A percentile compares a stretch with the other conserved stretches of the same genome.
phyloP scores from a whole-genome alignment of 1,140 invertebrate species.

The Gryon sp. region DNA sequence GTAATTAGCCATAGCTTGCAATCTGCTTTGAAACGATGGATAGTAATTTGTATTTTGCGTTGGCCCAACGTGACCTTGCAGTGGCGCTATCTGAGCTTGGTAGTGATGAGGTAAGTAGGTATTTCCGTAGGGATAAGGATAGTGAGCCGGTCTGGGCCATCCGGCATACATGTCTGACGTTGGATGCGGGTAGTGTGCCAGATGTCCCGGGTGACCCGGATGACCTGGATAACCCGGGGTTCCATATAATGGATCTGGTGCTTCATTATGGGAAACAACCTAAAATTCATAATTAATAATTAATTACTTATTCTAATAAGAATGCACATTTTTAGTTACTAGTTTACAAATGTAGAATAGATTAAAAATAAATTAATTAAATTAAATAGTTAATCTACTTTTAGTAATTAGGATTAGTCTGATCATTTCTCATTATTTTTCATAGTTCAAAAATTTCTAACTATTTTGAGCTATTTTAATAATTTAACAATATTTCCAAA shows the following conservation, averaged over 20 bases:
- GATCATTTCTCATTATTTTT: too few species aligned
- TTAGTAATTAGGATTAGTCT: too few species aligned
- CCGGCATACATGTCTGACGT: constrained; percentile 68
- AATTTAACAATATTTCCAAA: too few species aligned
- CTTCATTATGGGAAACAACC: constrained; percentile 72
- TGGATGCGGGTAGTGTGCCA: constrained; percentile 70
- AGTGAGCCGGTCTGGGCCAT: constrained; percentile 74
- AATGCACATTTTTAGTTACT: too few species aligned
- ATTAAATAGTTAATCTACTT: too few species aligned
- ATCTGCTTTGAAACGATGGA: constrained; percentile 73
- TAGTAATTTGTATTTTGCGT: constrained; percentile 74
- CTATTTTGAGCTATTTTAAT: too few species aligned
- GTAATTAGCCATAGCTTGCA: constrained; percentile 77
- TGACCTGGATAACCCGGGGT: constrained; percentile 67
- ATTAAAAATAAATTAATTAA: too few species aligned
- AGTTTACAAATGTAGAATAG: neutral
- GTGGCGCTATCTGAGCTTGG: constrained; percentile 69
- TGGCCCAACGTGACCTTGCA: constrained; percentile 67
- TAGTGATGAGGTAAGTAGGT: constrained; percentile 77
- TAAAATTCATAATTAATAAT: constrained; percentile 46
- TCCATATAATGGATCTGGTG: constrained; percentile 69
- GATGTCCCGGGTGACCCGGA: constrained; percentile 68
- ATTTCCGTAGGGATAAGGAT: constrained; percentile 76
- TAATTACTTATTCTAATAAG: too few species aligned
- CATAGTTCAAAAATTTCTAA: too few species aligned